Evolutionary conservation across 2,797 vertebrate genomes (phyloP).

Genomic region (Leptoclinus maculatus): DNA sequence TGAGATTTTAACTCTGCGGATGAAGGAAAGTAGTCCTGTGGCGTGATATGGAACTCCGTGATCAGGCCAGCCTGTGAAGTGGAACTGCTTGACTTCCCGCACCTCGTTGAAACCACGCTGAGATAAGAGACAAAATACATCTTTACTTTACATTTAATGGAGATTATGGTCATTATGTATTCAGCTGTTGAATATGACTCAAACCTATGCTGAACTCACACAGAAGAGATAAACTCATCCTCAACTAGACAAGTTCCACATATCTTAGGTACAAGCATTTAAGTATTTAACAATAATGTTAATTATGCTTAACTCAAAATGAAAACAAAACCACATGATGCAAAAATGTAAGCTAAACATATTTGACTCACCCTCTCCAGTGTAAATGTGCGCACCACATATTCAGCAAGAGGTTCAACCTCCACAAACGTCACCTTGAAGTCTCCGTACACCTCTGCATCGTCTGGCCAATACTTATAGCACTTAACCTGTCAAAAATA

Average conservation of each 20-base stretch:
- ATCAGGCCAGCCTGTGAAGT: slow-evolving; percentile 99
- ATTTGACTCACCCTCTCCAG: slow-evolving; percentile 91
- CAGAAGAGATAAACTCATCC: neutral
- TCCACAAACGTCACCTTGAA: slow-evolving; percentile 99
- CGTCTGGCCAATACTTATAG: slow-evolving; percentile 99
- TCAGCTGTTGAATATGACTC: neutral
- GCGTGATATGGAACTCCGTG: slow-evolving; percentile 99
- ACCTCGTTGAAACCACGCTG: slow-evolving; percentile 98
- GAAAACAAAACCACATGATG: neutral
- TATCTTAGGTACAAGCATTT: neutral
- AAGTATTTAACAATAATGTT: neutral
- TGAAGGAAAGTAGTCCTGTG: slow-evolving; percentile 97
- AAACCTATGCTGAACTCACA: neutral
- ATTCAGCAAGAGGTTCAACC: slow-evolving; percentile 97
- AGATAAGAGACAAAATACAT: slow-evolving; percentile 28
- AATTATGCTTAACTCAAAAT: neutral
- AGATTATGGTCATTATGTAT: neutral
- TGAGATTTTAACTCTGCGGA: slow-evolving; percentile 96
- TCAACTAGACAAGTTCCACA: neutral
- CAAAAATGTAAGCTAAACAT: neutral
- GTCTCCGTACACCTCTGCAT: slow-evolving; percentile 97
- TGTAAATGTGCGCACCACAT: slow-evolving; percentile 98
- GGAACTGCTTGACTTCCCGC: slow-evolving; percentile 98
- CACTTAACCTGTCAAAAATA: slow-evolving; percentile 91
- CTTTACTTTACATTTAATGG: neutral